Conservation (phyloP, 2,113 vertebrate species). For the Atherinomorus stipes region DNA sequence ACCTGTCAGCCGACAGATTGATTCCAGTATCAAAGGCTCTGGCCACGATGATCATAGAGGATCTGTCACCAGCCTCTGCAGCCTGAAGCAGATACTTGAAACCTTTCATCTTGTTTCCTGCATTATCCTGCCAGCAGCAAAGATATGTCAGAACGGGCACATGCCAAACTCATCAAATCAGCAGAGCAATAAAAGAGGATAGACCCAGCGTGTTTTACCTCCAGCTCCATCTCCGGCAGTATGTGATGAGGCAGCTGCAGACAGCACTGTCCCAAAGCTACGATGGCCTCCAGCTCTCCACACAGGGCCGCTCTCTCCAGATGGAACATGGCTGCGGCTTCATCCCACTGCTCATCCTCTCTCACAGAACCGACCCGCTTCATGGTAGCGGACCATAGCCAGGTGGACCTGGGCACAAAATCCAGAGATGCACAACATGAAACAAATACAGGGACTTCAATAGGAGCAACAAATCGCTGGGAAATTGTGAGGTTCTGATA, state of each 20-base stretch:
- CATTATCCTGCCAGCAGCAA: constrained; percentile 83
- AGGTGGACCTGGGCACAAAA: constrained; percentile 88
- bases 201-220: constrained; percentile 78
- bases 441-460: not conserved
- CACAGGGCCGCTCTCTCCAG: constrained; percentile 92
- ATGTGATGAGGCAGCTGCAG: constrained; percentile 94
- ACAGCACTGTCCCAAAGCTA: constrained; percentile 90
- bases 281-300: constrained; percentile 95
- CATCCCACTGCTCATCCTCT: constrained; percentile 92
- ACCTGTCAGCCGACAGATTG: constrained; percentile 91
- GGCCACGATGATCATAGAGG: constrained; percentile 93
- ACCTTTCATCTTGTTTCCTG: constrained; percentile 89
- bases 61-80: constrained; percentile 93
- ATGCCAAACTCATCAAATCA: not conserved
- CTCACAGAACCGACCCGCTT: constrained; percentile 92
- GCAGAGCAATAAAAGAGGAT: not conserved
- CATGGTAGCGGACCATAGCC: constrained; percentile 96
- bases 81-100: constrained; percentile 91
- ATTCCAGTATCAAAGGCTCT: constrained; percentile 90
- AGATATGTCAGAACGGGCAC: not conserved
- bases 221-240: constrained; percentile 86
- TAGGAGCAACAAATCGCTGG: too few species aligned
- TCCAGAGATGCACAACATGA: not conserved
- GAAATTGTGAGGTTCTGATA: too few species aligned
- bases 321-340: constrained; percentile 90